These are phyloP conservation scores for Isurus oxyrinchus DNA, from an alignment of 2,113 vertebrate genomes.

Conservation along the genomic window DNA sequence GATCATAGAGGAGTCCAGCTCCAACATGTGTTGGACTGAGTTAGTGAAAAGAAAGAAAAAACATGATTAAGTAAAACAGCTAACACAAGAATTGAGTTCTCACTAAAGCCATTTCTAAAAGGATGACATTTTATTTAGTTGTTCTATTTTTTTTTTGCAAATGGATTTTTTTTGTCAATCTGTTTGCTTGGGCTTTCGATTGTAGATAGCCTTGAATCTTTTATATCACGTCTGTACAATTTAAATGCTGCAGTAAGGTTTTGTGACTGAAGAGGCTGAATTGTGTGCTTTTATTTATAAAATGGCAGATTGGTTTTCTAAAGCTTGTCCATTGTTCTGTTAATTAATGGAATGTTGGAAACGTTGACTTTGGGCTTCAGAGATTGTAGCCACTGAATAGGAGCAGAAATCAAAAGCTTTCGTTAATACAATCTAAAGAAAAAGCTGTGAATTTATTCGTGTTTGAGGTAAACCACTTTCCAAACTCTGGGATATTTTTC, in stretches of 20 bases:
- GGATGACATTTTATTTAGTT: conserved; percentile 66
- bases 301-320: conserved; percentile 64
- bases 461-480: conserved; percentile 55
- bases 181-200: conserved; percentile 63
- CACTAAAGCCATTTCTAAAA: conserved; percentile 56
- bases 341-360: conserved; percentile 73
- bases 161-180: conserved; percentile 54
- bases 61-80: neutral
- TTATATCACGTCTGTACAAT: conserved; percentile 67
- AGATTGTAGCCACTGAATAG: conserved; percentile 66
- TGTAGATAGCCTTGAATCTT: conserved; percentile 62
- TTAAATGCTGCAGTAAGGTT: conserved; percentile 71
- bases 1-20: neutral
- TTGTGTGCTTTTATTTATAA: conserved; percentile 58
- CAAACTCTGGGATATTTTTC: conserved; percentile 68
- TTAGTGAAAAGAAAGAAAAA: neutral
- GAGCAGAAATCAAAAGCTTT: conserved; percentile 47
- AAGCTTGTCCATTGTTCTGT: conserved; percentile 64
- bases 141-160: conserved; percentile 58
- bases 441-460: conserved; percentile 63
- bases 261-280: conserved; percentile 54
- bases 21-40: neutral
- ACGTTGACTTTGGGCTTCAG: conserved; percentile 66
- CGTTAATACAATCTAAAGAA: conserved; percentile 40
- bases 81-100: conserved; percentile 32